phyloP scores from a whole-genome alignment of 2,113 vertebrate genomes.

The Amazona vittata region DNA sequence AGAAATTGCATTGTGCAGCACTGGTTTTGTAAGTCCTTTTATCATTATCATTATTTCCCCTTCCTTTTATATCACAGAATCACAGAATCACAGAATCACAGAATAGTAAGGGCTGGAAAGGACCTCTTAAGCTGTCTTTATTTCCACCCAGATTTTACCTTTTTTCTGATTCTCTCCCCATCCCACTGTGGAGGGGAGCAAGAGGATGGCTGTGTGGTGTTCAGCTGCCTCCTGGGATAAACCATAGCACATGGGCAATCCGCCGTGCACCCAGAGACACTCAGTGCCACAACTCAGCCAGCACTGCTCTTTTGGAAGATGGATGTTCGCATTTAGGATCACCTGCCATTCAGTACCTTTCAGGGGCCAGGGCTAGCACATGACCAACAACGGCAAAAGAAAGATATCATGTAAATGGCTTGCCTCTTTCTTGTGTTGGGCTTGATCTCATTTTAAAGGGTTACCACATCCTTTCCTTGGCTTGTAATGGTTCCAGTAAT shows the following conservation, averaged over 20 bases:
- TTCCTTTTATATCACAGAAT: neutral
- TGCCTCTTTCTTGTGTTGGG: neutral
- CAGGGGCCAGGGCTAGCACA: neutral
- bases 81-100: too few species aligned
- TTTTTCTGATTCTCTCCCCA: neutral
- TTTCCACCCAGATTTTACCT: neutral
- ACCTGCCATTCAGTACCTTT: neutral
- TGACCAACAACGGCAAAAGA: neutral
- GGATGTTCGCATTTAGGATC: neutral
- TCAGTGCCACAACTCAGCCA: neutral
- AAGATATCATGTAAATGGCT: neutral
- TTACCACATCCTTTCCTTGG: neutral
- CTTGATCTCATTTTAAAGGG: neutral
- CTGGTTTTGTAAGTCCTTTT: neutral
- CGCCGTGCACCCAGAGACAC: neutral
- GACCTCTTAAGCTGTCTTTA: neutral
- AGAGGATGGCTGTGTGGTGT: neutral
- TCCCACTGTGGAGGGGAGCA: fast-evolving
- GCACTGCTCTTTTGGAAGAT: neutral
- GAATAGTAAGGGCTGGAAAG: too few species aligned
- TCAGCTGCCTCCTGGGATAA: neutral
- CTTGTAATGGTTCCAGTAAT: neutral
- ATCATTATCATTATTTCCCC: neutral
- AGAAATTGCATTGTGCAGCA: fast-evolving
- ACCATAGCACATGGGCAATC: neutral